Evolutionary conservation across 2,113 vertebrate genomes (phyloP).

Genomic region (Canis aureus): DNA sequence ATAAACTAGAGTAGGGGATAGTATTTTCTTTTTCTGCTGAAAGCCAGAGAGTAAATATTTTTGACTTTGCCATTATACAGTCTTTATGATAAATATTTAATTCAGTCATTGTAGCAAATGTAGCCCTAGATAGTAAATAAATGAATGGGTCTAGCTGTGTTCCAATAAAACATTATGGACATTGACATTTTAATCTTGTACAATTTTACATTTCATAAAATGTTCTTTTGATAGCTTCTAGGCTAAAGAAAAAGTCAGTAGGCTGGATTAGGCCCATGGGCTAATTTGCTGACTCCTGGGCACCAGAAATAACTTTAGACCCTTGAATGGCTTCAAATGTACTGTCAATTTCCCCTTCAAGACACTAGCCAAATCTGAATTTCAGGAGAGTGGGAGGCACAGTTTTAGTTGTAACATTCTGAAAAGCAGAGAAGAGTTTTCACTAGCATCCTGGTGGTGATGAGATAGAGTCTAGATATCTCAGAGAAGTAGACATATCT

Average conservation of each 20-base stretch:
- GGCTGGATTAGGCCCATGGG: not conserved
- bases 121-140: not conserved
- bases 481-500: not conserved
- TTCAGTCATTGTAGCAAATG: not conserved
- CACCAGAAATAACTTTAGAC: not conserved
- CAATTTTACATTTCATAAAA: not conserved
- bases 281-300: not conserved
- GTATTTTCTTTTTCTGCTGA: not conserved
- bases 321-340: not conserved
- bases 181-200: conserved; percentile 6
- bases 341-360: not conserved
- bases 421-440: not conserved
- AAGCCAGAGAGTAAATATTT: not conserved
- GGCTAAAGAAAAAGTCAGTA: not conserved
- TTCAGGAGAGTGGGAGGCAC: not conserved
- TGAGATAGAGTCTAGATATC: not conserved
- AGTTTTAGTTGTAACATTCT: not conserved
- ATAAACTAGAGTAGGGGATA: not conserved
- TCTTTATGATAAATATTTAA: not conserved
- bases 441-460: not conserved
- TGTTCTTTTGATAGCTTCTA: not conserved
- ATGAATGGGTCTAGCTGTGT: not conserved
- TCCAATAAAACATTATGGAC: not conserved
- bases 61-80: not conserved
- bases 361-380: not conserved